Evolutionary conservation across 2,113 vertebrate genomes (phyloP), one percentile per base, ranked within the genome.

Genomic region (Taurulus bubalis): DNA sequence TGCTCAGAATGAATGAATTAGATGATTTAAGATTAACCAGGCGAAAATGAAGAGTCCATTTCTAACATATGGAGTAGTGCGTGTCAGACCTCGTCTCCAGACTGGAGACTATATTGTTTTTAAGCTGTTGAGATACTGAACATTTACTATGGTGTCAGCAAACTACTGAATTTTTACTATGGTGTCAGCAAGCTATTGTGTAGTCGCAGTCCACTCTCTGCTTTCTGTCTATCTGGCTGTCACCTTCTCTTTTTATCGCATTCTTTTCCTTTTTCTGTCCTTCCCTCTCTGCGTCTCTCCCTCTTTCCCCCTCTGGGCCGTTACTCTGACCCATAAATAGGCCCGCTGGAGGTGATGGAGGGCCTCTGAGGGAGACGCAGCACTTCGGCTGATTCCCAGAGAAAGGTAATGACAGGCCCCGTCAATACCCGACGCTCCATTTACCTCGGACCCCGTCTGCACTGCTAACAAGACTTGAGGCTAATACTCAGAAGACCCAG

Each of bases 341-440:
- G 59, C 82, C 84, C 74, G 47, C 66, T 88, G 87, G 85, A 92
- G 80, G 87, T 90, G 91, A 94, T 91, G 85, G 87, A 92, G 71
- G 75, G 88, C 78, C 80, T 86, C 65, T 49, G 80, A 76, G 88
- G 72, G 80, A 90, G 87, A 90, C 67, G 18, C 84, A 88, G 89
- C 85, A 84, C 91, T 91, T 88, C 55, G 65, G 75, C 82, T 91
- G 90, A 94, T 91, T 88, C 87, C 84, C 84, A 86, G 80, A 87
- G 89, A 94, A 93, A 90, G 84, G 90, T 93, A 94, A 92, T 87
- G 93, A 92, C 93, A 92, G 91, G 62, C 80, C 64, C 75, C 84
- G 89, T 93, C 93, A 88, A 94, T 94, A 93, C 73, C 58, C 24
- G 55, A 55, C 49, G 69, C 85, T 86, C 85, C 90, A 90, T 93